These are phyloP conservation scores for Dreissena rostriformis DNA, from an alignment of 1,140 invertebrate genomes.

Conservation along the genomic window DNA sequence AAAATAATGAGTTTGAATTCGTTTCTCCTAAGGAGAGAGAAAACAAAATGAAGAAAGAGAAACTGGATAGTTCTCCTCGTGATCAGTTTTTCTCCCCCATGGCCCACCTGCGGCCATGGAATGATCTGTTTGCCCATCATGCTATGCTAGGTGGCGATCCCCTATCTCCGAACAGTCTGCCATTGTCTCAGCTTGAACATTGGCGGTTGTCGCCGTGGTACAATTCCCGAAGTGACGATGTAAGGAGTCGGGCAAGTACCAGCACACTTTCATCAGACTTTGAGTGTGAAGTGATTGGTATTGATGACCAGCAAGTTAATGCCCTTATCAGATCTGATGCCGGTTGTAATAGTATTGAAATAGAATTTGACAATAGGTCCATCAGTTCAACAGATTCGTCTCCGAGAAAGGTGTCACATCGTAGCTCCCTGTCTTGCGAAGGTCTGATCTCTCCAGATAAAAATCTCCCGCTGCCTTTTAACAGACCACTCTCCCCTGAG, in stretches of 20 bases:
- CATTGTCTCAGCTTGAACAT: background rate
- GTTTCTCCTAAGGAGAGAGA: background rate
- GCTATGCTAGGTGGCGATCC: background rate
- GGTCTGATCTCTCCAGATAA: background rate
- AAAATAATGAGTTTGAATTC: background rate
- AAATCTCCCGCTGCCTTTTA: conserved; percentile 4
- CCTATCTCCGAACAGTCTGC: background rate
- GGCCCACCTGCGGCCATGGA: conserved; percentile 25
- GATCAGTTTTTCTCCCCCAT: conserved; percentile 22
- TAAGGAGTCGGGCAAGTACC: conserved; percentile 45
- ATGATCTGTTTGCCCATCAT: conserved; percentile 17
- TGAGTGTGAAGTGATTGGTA: conserved; percentile 73
- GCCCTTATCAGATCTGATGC: conserved; percentile 72
- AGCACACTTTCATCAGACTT: conserved; percentile 62
- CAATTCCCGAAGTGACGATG: conserved; percentile 51
- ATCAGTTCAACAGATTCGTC: conserved; percentile 32
- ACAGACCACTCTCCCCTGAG: background rate
- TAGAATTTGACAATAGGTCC: conserved; percentile 69
- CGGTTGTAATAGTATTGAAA: conserved; percentile 74
- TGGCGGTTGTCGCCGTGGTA: conserved; percentile 33
- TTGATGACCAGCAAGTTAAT: conserved; percentile 75
- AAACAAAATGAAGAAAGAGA: background rate
- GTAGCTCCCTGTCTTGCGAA: background rate
- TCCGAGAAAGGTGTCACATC: conserved; percentile 24
- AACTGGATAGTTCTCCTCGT: background rate